A percentile compares a stretch with the other conserved stretches of the same genome.
Conservation (phyloP, 2,888 invertebrate species). For the Anaspis maculata region DNA sequence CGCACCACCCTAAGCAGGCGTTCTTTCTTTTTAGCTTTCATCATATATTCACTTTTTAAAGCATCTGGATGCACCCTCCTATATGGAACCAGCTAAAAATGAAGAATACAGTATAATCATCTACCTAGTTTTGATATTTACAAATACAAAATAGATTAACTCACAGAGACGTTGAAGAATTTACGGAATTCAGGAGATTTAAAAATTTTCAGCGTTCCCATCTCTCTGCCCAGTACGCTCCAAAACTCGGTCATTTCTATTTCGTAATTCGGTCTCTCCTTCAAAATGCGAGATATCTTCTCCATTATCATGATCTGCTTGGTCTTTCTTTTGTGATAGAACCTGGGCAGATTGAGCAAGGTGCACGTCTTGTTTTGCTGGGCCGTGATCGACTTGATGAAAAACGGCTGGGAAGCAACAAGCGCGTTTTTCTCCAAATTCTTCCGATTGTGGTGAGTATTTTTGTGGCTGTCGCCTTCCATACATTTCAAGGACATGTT, state of each 20-base stretch:
- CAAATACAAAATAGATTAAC: slow-evolving; percentile 20
- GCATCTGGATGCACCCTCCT: slow-evolving; percentile 52
- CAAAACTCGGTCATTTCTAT: slow-evolving; percentile 47
- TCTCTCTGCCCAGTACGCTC: slow-evolving; percentile 32
- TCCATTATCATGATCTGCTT: slow-evolving; percentile 47
- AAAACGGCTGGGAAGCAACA: slow-evolving; percentile 54
- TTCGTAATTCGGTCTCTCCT: slow-evolving; percentile 45
- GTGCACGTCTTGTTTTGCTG: slow-evolving; percentile 41
- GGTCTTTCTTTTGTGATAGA: slow-evolving; percentile 50
- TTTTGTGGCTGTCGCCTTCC: slow-evolving; percentile 55
- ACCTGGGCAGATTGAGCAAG: slow-evolving; percentile 55
- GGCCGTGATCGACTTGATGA: slow-evolving; percentile 42
- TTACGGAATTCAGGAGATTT: slow-evolving; percentile 46
- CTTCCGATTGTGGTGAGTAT: slow-evolving; percentile 56
- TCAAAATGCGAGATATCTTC: slow-evolving; percentile 47
- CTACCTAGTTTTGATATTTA: slow-evolving; percentile 37
- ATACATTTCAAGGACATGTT: slow-evolving; percentile 48
- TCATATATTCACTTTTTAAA: slow-evolving; percentile 44
- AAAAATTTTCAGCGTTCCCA: slow-evolving; percentile 42
- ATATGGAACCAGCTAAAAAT: slow-evolving; percentile 44
- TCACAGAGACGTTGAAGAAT: slow-evolving; percentile 44
- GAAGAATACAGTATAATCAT: too few relatives aligned
- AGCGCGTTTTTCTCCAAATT: slow-evolving; percentile 50
- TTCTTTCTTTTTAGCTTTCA: slow-evolving; percentile 43
- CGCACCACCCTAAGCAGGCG: slow-evolving; percentile 46